Percentiles rank a stretch among this genome's conserved stretches.
Evolutionary conservation across 2,888 invertebrate species (phyloP).

Genomic region (Endomychus coccineus): DNA sequence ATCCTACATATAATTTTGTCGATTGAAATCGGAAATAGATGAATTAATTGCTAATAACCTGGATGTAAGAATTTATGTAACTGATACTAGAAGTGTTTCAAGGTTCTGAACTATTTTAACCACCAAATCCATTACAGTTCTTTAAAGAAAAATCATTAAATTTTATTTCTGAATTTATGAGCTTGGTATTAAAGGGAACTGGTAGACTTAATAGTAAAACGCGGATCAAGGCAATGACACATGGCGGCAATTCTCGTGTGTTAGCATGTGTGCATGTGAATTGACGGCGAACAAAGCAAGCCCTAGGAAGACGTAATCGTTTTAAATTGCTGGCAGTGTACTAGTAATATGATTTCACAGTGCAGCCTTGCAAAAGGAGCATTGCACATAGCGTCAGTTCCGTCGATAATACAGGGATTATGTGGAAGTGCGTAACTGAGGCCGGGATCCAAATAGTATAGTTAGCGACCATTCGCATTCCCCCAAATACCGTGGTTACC

Average conservation of each 20-base stretch:
- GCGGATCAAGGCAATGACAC: constrained; percentile 14
- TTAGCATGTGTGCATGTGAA: constrained; percentile 13
- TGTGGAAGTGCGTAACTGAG: constrained; percentile 34
- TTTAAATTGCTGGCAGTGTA: constrained; percentile 32
- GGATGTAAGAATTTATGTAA: too few species aligned
- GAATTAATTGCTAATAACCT: too few species aligned
- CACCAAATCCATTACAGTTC: constrained; percentile 9
- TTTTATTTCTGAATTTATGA: constrained; percentile 13
- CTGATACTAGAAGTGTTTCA: too few species aligned
- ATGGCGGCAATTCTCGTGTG: constrained; percentile 6
- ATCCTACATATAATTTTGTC: too few species aligned
- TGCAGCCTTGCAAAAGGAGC: constrained; percentile 16
- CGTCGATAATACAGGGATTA: constrained; percentile 36
- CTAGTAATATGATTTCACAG: constrained; percentile 34
- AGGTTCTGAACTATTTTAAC: constrained; percentile 13
- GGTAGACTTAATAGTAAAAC: constrained; percentile 12
- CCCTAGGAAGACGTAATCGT: constrained; percentile 22
- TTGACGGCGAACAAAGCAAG: constrained; percentile 12
- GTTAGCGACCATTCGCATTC: constrained; percentile 46
- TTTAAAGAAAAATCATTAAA: constrained; percentile 13
- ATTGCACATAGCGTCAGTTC: constrained; percentile 10
- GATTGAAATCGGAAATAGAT: too few species aligned
- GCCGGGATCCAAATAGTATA: constrained; percentile 39
- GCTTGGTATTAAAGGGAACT: constrained; percentile 9
- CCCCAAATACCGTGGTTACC: constrained; percentile 41